Evolutionary conservation across 2,113 vertebrate genomes (phyloP).

Genomic region (Gasterosteus nipponicus): DNA sequence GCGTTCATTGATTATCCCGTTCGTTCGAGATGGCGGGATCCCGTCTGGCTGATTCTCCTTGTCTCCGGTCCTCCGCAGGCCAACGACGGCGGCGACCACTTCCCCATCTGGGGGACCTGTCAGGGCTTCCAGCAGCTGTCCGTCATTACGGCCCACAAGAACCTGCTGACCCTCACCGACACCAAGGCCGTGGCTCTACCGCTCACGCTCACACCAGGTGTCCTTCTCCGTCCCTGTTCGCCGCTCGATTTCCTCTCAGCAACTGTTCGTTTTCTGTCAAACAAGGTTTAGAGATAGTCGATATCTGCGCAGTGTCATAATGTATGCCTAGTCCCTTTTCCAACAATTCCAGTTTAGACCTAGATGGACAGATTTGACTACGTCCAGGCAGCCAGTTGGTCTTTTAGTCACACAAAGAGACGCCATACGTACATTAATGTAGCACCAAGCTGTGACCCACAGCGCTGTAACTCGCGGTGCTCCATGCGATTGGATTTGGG

Average conservation of each 20-base stretch:
- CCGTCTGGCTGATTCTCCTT: not conserved
- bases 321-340: too few relatives aligned
- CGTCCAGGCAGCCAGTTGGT: too few relatives aligned
- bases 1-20: too few relatives aligned
- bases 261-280: not conserved
- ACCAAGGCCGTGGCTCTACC: constrained; percentile 83
- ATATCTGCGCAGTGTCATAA: too few relatives aligned
- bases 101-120: constrained; percentile 95
- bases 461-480: not conserved
- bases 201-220: constrained; percentile 87
- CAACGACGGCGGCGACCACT: constrained; percentile 89
- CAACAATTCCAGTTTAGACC: too few relatives aligned
- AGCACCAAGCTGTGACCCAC: not conserved
- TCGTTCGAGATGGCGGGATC: too few relatives aligned
- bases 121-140: constrained; percentile 91
- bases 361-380: too few relatives aligned
- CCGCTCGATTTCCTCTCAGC: too few relatives aligned
- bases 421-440: too few relatives aligned
- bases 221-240: not conserved
- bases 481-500: not conserved
- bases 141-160: constrained; percentile 84
- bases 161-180: constrained; percentile 85
- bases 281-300: too few relatives aligned
- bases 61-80: constrained; percentile 74
- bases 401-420: too few relatives aligned